These are phyloP conservation scores for Cosmia pyralina DNA, from an alignment of 2,888 invertebrate genomes.

Conservation along the genomic window DNA sequence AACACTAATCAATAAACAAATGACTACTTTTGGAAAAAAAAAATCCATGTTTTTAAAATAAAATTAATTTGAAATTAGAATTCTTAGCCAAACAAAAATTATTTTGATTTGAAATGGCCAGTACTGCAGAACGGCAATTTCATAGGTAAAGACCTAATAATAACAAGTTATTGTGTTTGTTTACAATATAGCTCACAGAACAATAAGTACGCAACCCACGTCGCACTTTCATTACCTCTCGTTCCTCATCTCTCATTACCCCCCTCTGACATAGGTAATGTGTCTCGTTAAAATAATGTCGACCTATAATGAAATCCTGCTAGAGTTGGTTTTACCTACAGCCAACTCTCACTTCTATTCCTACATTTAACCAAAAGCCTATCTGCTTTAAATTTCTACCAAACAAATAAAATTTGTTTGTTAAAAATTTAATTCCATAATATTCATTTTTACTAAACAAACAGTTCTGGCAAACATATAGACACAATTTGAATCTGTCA, in stretches of 20 bases:
- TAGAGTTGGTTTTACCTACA: not conserved
- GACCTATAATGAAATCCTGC: not conserved
- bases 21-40: no score
- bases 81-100: no score
- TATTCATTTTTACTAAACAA: not conserved
- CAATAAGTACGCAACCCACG: constrained; percentile 21
- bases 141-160: no score
- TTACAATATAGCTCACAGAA: not conserved
- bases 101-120: no score
- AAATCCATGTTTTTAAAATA: no score
- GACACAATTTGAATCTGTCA: not conserved
- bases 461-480: not conserved
- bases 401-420: no score
- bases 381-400: no score
- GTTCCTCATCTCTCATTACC: constrained; percentile 25
- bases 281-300: not conserved
- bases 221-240: constrained; percentile 1
- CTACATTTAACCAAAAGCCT: not conserved
- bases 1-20: no score
- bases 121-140: no score
- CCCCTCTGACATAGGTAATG: constrained; percentile 31
- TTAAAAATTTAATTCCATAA: no score
- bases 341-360: not conserved
- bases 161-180: not conserved
- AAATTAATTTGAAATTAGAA: no score